Conservation (phyloP, 1,140 invertebrate genomes). For the Euwallacea similis region DNA sequence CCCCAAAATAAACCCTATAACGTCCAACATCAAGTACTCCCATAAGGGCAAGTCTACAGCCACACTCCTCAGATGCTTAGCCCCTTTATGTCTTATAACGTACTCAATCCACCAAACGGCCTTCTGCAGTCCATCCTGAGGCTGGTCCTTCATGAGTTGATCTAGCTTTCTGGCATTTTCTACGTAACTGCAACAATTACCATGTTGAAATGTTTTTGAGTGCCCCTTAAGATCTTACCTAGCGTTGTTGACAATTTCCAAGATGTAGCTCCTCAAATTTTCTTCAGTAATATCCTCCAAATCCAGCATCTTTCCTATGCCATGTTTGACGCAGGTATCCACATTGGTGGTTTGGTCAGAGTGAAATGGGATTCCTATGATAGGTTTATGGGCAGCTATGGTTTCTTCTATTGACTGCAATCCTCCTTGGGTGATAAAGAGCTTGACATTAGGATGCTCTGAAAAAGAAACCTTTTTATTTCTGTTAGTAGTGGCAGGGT, state of each 20-base stretch:
- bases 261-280: conserved; percentile 26
- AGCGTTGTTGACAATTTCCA: conserved; percentile 34
- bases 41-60: conserved; percentile 51
- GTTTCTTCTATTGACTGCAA: conserved; percentile 57
- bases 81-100: conserved; percentile 58
- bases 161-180: conserved; percentile 49
- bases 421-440: conserved; percentile 60
- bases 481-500: neutral
- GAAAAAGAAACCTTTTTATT: neutral
- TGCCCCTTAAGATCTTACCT: conserved; percentile 9
- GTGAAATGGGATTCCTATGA: conserved; percentile 55
- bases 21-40: conserved; percentile 45
- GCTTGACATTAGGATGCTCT: conserved; percentile 54
- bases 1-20: conserved; percentile 29
- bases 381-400: conserved; percentile 56
- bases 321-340: conserved; percentile 41
- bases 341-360: conserved; percentile 51
- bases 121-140: conserved; percentile 52
- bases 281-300: conserved; percentile 35
- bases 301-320: conserved; percentile 45
- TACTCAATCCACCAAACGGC: conserved; percentile 62
- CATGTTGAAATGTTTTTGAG: neutral
- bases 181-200: conserved; percentile 47
- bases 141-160: conserved; percentile 53
- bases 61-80: conserved; percentile 53